Conservation (phyloP, 2,797 vertebrate species). For the Centropyge bicolor region DNA sequence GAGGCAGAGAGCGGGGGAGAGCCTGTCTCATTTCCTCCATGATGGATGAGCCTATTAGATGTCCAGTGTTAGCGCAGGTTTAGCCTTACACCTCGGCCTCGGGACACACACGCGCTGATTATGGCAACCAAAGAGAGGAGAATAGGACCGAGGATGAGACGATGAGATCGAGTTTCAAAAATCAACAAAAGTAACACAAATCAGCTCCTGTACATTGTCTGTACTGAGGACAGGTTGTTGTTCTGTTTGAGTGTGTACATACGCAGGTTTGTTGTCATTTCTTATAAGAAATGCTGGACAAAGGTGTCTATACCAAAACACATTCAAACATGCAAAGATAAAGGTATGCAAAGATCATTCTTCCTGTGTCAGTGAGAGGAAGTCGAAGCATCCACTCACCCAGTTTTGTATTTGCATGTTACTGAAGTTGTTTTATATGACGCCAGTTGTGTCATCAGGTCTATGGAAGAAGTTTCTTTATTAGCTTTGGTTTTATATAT, state of each 20-base stretch:
- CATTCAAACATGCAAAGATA: background rate
- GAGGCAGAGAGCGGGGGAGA: constrained; percentile 37
- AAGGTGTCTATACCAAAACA: background rate
- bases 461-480: background rate
- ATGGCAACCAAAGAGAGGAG: constrained; percentile 10
- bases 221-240: background rate
- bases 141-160: constrained; percentile 30
- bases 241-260: background rate
- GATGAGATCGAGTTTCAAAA: constrained; percentile 24
- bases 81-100: constrained; percentile 70
- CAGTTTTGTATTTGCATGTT: background rate
- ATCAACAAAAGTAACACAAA: background rate
- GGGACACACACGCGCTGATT: constrained; percentile 48
- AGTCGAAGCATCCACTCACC: background rate
- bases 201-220: constrained; percentile 3
- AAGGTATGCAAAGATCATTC: background rate
- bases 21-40: constrained; percentile 77
- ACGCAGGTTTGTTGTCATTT: background rate
- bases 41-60: constrained; percentile 82
- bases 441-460: background rate
- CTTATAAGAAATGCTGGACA: background rate
- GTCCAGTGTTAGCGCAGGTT: constrained; percentile 72
- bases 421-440: background rate
- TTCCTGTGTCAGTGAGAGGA: background rate
- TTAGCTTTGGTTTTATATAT: background rate